A percentile compares a stretch with the other conserved stretches of the same genome.
These are phyloP conservation scores for Melopsittacus undulatus DNA, from an alignment of 2,797 vertebrate species.

Conservation along the genomic window DNA sequence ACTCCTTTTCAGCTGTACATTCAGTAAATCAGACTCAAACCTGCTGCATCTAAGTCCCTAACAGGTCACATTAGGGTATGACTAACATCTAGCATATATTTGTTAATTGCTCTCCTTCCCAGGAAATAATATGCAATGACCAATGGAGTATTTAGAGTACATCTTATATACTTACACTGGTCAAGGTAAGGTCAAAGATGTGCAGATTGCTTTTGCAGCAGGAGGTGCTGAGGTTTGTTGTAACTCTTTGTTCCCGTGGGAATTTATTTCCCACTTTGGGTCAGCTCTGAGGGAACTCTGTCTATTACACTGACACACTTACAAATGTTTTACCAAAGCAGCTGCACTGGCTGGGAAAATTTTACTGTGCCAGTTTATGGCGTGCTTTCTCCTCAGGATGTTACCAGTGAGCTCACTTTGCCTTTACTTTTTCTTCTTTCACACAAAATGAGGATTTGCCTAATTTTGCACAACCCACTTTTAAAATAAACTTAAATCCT, in stretches of 20 bases:
- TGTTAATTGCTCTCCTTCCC: neutral
- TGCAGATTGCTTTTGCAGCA: slow-evolving; percentile 9
- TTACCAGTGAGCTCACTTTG: neutral
- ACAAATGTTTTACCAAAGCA: neutral
- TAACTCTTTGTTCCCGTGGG: neutral
- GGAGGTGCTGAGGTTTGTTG: neutral
- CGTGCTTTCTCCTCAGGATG: neutral
- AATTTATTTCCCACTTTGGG: neutral
- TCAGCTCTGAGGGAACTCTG: neutral
- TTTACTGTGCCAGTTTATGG: neutral
- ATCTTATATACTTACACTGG: neutral
- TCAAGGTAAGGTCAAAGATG: slow-evolving; percentile 20
- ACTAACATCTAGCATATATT: neutral
- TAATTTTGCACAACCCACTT: neutral
- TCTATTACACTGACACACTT: neutral
- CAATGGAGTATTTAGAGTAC: neutral
- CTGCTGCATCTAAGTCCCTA: neutral
- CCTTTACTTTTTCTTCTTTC: neutral
- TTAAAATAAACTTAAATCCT: neutral
- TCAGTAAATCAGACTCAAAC: neutral
- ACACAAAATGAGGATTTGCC: neutral
- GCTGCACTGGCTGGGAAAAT: neutral
- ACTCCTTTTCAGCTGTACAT: neutral
- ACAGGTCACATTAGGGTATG: neutral
- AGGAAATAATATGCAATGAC: neutral